Conservation (phyloP, 2,797 vertebrate genomes). For the Spinibarbus caldwelli region DNA sequence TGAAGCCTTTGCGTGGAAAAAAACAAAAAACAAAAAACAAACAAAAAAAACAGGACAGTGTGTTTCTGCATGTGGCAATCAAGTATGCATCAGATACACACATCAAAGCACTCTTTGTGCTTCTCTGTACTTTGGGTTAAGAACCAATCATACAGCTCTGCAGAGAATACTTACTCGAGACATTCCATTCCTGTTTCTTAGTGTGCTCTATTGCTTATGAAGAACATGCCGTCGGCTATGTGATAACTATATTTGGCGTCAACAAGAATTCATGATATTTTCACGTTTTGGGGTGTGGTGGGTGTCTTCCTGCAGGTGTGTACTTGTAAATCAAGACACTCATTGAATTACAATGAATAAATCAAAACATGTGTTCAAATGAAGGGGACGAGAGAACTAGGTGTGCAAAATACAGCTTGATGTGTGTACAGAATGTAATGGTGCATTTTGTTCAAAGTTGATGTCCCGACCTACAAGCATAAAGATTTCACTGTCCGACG, state of each 20-base stretch:
- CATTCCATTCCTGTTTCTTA: conserved; percentile 30
- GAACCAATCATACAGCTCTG: neutral
- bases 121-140: conserved; percentile 33
- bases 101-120: conserved; percentile 44
- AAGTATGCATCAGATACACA: conserved; percentile 25
- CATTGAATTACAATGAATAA: neutral
- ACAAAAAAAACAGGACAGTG: conserved; percentile 27
- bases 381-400: neutral
- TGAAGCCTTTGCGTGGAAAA: conserved; percentile 21
- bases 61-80: conserved; percentile 45
- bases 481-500: neutral
- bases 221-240: neutral
- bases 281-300: neutral
- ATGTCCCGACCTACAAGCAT: neutral
- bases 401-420: neutral
- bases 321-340: neutral
- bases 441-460: neutral
- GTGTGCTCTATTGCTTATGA: neutral
- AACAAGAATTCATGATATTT: neutral
- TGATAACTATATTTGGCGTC: neutral
- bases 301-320: conserved; percentile 21
- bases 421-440: neutral
- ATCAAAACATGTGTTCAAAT: neutral
- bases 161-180: neutral
- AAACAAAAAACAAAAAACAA: too few species aligned